Evolutionary conservation across 2,113 vertebrate species (phyloP), one percentile per base, ranked within the genome.

Genomic region (Phodopus roborovskii): DNA sequence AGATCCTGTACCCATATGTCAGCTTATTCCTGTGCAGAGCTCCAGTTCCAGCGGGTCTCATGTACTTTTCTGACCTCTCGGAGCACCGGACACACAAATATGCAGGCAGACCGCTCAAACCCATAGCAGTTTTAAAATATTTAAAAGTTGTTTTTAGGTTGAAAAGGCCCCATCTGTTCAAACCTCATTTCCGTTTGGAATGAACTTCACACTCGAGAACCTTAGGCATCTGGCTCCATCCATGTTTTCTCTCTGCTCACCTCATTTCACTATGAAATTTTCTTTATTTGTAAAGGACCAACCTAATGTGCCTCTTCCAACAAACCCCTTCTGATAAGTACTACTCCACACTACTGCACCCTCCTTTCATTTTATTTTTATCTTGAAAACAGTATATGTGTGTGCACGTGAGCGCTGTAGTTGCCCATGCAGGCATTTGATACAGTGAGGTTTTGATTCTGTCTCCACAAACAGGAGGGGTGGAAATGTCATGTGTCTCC

Each of bases 221-320:
- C 42, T 75, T 68, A 62, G 17, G 83, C 36, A 84, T 83, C 78
- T 56, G 36, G 62, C 42, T 50, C 45, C n/a, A 81, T 60, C 64
- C 39, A 66, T 78, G 62, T 89, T 78, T 42, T 45, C 50, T 79
- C 30, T 95, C 26, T 81, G 45, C n/a, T 33, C 77, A 64, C 16
- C 48, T 12, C 24, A 3, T 26, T 75, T 84, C 56, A 64, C n/a
- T 68, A 68, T 79, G 70, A 86, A 91, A 74, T 78, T 68, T 33
- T 89, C 90, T 92, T 74, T 45, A 78, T 90, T 97, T 48, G 71
- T 30, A 74, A 56, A 95, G 28, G 22, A 62, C 66, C 77, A 96
- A 53, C 50, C 8, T 36, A 75, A 89, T 74, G 8, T 26, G 39
- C 26, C 10, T 94, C 68, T 96, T 73, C n/a, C 22, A 79, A 39